A percentile compares a stretch with the other conserved stretches of the same genome.
phyloP scores from a whole-genome alignment of 2,797 vertebrate species.

The Poecile montanus region DNA sequence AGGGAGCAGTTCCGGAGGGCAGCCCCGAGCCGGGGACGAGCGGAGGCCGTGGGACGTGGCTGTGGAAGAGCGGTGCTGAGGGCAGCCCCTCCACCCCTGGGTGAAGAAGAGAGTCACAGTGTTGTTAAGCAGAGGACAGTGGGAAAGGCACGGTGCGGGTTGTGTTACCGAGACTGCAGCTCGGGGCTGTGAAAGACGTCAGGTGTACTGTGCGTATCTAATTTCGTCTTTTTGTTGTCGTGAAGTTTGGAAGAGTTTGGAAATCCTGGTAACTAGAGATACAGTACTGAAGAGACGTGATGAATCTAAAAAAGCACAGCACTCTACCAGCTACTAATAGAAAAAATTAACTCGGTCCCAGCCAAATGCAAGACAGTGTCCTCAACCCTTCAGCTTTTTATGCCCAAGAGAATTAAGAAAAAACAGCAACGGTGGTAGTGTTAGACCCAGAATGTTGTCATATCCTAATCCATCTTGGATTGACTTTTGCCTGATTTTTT shows the following conservation, averaged over 20 bases:
- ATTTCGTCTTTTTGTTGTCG: background rate
- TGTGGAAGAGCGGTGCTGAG: background rate
- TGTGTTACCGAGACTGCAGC: background rate
- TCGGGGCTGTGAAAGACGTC: background rate
- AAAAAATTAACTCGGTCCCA: too few relatives aligned
- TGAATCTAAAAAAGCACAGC: background rate
- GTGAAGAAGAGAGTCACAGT: too few relatives aligned
- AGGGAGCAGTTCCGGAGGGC: background rate
- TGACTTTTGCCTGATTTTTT: background rate
- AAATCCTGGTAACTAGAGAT: background rate
- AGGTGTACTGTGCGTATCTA: rapidly evolving
- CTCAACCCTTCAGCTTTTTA: background rate
- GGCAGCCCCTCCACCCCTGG: too few relatives aligned
- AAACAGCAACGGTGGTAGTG: background rate
- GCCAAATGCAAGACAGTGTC: background rate
- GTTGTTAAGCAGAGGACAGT: rapidly evolving
- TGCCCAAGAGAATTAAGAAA: background rate
- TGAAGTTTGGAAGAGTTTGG: background rate
- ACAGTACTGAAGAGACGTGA: rapidly evolving
- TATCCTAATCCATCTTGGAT: background rate
- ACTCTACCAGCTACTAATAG: background rate
- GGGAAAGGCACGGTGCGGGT: background rate
- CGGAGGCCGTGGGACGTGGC: background rate
- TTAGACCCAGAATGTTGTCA: background rate
- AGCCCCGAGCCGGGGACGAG: background rate